Percentiles rank a stretch among this genome's conserved stretches.
Evolutionary conservation across 2,888 invertebrate species (phyloP).

Genomic region (Chesias legatella): DNA sequence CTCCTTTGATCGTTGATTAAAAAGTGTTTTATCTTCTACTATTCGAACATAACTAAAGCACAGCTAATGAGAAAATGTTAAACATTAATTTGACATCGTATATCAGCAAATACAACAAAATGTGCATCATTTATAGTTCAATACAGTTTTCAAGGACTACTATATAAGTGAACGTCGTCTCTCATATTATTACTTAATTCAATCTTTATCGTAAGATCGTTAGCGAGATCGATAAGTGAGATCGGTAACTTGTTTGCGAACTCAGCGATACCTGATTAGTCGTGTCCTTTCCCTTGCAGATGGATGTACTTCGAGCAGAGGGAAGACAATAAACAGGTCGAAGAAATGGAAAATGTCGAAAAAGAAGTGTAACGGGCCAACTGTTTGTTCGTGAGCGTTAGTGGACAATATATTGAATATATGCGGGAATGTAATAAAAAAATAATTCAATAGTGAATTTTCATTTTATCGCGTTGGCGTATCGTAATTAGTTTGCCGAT

Average conservation of each 20-base stretch:
- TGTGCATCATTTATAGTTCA: constrained; percentile 1
- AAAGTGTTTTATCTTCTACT: too few species aligned
- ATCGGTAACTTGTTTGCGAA: background rate
- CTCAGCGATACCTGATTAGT: constrained; percentile 5
- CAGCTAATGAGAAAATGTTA: too few species aligned
- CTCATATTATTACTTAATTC: constrained; percentile 6
- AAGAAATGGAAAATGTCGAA: constrained; percentile 42
- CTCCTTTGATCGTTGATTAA: too few species aligned
- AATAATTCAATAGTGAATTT: constrained; percentile 22
- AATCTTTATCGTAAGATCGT: constrained; percentile 5
- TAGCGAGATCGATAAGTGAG: constrained; percentile 10
- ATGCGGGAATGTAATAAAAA: constrained; percentile 29
- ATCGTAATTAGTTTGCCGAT: constrained; percentile 21
- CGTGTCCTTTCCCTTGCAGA: constrained; percentile 55
- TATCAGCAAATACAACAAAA: constrained; percentile 6
- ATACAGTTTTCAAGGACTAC: constrained; percentile 4
- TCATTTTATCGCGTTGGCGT: constrained; percentile 26
- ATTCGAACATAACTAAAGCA: too few species aligned
- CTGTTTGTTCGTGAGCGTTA: constrained; percentile 45
- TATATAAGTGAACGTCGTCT: constrained; percentile 4
- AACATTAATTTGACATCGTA: background rate
- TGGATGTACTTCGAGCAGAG: constrained; percentile 85
- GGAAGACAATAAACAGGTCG: constrained; percentile 36
- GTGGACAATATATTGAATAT: constrained; percentile 35
- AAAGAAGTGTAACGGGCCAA: constrained; percentile 42